Evolutionary conservation across 1,140 invertebrate genomes (phyloP).

Genomic region (Macrobrachium rosenbergii): DNA sequence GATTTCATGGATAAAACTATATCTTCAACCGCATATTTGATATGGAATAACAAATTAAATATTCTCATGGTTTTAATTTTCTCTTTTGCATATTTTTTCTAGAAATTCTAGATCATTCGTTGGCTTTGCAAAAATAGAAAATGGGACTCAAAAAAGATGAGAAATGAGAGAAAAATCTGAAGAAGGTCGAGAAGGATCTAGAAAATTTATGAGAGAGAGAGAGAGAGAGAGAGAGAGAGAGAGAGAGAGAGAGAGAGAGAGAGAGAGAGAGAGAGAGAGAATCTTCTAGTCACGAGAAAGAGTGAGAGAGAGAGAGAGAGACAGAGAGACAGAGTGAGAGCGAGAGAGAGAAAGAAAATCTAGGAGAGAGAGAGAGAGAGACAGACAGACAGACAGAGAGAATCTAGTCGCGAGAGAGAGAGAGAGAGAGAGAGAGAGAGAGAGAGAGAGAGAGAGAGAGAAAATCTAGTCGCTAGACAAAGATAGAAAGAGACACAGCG

Average conservation of each 20-base stretch:
- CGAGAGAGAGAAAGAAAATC: background rate
- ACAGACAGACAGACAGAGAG: background rate
- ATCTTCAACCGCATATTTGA: too few species aligned
- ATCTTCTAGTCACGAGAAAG: background rate
- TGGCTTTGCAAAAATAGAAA: background rate
- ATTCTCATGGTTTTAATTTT: too few species aligned
- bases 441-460: background rate
- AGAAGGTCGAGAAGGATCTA: background rate
- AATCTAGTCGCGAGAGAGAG: background rate
- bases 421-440: background rate
- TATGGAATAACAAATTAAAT: too few species aligned
- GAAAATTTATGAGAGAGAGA: background rate
- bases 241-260: background rate
- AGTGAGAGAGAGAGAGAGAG: background rate
- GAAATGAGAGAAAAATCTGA: background rate
- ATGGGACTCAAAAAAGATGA: background rate
- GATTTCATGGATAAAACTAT: too few species aligned
- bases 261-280: slow-evolving; percentile 6
- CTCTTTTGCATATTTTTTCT: too few species aligned
- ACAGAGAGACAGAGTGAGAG: background rate
- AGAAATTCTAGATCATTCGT: too few species aligned
- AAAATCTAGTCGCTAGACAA: background rate
- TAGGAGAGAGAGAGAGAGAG: background rate
- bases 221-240: background rate
- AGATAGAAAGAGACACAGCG: background rate